Evolutionary conservation across 2,888 invertebrate genomes (phyloP), one percentile per base, ranked within the genome.

Genomic region (Volucella zonaria): DNA sequence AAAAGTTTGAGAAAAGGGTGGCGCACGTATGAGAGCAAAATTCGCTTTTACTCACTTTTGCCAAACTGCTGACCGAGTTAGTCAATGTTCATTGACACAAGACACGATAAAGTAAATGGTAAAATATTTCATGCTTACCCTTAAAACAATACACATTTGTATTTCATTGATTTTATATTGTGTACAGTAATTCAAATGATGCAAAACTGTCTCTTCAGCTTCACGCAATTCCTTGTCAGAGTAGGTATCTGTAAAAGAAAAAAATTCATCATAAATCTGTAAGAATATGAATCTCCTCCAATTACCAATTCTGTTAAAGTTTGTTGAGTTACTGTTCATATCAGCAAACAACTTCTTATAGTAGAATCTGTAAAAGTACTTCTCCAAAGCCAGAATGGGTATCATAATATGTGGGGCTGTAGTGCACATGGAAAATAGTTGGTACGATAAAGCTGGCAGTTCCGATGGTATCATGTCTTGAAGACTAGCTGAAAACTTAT

Each of bases 401-500:
- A 92, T 90, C 1, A 92, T 88, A n/a, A 92, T 87, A 51, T 91
- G 91, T 0, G 89, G 75, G 1, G 89, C 92, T 83, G 82, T 91
- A 87, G 87, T 92, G 87, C 94, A 94, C 51, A 95, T 91, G 73
- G 92, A 93, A 58, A 95, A 91, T 61, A 95, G 88, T 87, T 95
- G 95, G 90, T 93, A 94, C 0, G 94, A 92, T 58, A 95, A 91
- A 0, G 94, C 92, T 3, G 95, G 95, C 47, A 95, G 87, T 90
- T 95, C 94, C 88, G 93, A 92, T 0, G 94, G 92, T 1, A 93
- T 91, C 58, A 94, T 87, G 42, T 93, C 92, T 68, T 93, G 92
- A 49, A 95, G 88, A 87, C 92, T 92, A 10, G 92, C 90, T 8
- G 93, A 93, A 54, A 95, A 90, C 87, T 94, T 94, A 85, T 91